Base-by-base conservation (phyloP, 2,888 invertebrate genomes). In the Candidula unifasciata region DNA sequence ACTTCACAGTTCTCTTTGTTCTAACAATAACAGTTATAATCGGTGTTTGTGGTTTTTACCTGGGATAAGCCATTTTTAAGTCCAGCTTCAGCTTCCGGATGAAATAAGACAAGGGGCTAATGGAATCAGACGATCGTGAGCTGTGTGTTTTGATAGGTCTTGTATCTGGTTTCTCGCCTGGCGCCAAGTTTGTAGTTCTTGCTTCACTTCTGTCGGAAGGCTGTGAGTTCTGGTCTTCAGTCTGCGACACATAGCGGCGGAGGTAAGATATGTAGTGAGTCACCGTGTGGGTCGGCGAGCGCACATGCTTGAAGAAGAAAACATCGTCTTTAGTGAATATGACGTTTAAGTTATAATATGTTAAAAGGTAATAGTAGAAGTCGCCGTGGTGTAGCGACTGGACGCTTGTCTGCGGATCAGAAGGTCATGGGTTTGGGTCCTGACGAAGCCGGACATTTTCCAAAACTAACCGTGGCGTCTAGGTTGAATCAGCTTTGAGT, bases 21-120 rank as follows among this genome's bases (percentile, higher is more conserved):
- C n/a, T 27, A 33, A 69, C n/a, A 33, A 69, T 27, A 18, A 27
- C 27, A 10, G 5, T 18, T 3, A 69, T 6, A 69, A 73, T 8
- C 35, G 24, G 33, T 10, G 35, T 33, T n/a, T 73, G 60, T 37
- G 18, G 2, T 54, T 3, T 91, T 93, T 94, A 97, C 97, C 97
- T 97, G 87, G 97, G 97, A 94, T 97, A 97, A 0, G 98, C 96
- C 74, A 97, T 95, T 88, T 97, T 95, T 0, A 98, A 95, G 93
- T 98, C 98, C 10, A 97, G 96, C 88, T 97, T 95, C 57, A 98
- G 95, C 93, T 98, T 98, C 80, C 96, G 96, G 82, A 98, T 95
- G 37, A 98, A 95, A 94, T 98, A 97, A 73, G 97, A 97, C 71
- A 97, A 96, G 21, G 97, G 98, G 93, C 98, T 98, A 18, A 98